Base-by-base conservation (phyloP, 1,140 invertebrate genomes). In the Bombus balteatus region DNA sequence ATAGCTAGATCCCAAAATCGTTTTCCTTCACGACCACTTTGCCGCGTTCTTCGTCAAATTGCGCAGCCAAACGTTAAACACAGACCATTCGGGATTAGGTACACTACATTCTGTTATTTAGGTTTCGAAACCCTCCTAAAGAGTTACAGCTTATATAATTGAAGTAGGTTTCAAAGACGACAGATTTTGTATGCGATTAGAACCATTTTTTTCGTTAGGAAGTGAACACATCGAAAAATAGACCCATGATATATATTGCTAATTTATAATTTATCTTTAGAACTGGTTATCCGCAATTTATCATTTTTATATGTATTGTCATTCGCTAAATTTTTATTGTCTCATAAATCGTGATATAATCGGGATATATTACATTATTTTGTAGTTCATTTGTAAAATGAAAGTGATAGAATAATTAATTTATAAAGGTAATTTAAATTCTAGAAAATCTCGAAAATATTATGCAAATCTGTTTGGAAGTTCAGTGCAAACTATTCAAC, bases 1-100 rank as follows among this genome's bases (percentile, higher is more conserved):
- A 57, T 22, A 62, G 85, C 41, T 70, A 68, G 77, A 90, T 88
- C 81, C 77, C 73, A 81, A 80, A 88, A 86, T 90, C 83, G 78
- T 70, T 85, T 53, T 85, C 47, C 81, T 80, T 84, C 79, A 70
- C 59, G 43, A 65, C 28, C 72, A 71, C 53, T 59, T 72, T 43
- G 34, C 66, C 41, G 22, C 6, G 39, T 81, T 78, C 57, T 37
- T 65, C 74, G 73, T 66, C 81, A 37, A 59, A 77, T 85, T 59
- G 74, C 87, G 59, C 74, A 74, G 65, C 37, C 18, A 18, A 57
- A 75, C 47, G 66, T 41, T 86, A 75, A 77, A 72, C 34, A 73
- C 22, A 62, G 80, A 77, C 47, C 57, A 71, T 39, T 65, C 10
- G 77, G 47, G 68, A 80, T 80, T 85, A 73, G 53, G 2, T 22